phyloP scores from a whole-genome alignment of 2,797 vertebrate genomes.

The Hipposideros larvatus region DNA sequence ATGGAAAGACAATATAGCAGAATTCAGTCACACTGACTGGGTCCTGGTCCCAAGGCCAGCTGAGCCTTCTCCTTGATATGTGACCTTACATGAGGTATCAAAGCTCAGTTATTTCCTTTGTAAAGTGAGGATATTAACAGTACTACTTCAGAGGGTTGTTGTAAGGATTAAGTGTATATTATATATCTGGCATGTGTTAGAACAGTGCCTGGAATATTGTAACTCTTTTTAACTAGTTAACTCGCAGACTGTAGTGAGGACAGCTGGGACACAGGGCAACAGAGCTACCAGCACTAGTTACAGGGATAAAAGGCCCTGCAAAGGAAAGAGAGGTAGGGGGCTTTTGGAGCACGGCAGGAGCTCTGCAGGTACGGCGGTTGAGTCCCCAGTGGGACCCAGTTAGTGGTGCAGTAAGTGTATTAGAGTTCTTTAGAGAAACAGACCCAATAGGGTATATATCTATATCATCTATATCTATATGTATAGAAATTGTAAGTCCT shows the following conservation, averaged over 20 bases:
- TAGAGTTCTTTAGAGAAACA: neutral
- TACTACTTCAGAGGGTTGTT: neutral
- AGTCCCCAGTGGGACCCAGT: neutral
- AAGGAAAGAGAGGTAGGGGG: neutral
- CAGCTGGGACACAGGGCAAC: neutral
- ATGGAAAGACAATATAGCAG: neutral
- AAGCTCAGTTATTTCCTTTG: neutral
- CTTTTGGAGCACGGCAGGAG: fast-evolving
- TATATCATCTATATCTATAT: too few species aligned
- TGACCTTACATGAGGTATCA: neutral
- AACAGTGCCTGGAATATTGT: neutral
- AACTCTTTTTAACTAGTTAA: neutral
- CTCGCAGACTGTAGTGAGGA: neutral
- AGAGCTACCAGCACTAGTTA: neutral
- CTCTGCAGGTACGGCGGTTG: too few species aligned
- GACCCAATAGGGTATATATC: too few species aligned
- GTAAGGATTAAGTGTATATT: neutral
- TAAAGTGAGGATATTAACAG: neutral
- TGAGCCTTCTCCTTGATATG: neutral
- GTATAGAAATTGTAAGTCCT: neutral
- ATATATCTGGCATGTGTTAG: neutral
- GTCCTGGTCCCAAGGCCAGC: neutral
- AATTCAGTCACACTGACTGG: neutral
- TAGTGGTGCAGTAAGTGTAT: neutral
- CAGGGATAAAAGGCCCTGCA: neutral